A percentile compares a stretch with the other conserved stretches of the same genome.
phyloP scores from a whole-genome alignment of 2,113 vertebrate genomes.

The Macrotus californicus region DNA sequence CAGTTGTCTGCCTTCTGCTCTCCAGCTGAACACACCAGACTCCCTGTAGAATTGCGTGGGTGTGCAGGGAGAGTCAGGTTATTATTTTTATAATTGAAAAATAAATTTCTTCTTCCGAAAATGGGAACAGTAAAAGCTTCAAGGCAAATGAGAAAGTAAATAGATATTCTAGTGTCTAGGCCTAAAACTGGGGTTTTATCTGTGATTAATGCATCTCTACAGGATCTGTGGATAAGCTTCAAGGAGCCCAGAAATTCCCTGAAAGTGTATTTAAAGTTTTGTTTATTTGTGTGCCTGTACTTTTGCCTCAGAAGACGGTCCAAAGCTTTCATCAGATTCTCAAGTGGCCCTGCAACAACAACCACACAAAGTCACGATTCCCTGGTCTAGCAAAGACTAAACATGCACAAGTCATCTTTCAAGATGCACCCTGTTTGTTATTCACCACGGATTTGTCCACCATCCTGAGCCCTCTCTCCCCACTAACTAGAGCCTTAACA shows the following conservation, averaged over 20 bases:
- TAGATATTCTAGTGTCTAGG: background rate
- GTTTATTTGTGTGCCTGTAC: background rate
- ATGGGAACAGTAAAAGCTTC: background rate
- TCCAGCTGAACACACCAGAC: background rate
- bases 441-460: no score
- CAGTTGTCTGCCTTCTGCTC: background rate
- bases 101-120: conserved; percentile 32
- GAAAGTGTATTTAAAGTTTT: background rate
- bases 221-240: background rate
- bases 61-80: background rate
- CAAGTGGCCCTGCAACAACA: background rate
- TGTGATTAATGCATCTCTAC: background rate
- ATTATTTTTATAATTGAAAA: conserved; percentile 35
- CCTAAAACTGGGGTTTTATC: background rate
- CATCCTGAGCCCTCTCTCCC: background rate
- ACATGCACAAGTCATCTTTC: fast-evolving
- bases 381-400: background rate
- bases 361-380: background rate
- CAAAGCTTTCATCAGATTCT: background rate
- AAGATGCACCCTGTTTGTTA: background rate
- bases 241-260: background rate
- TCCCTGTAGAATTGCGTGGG: background rate
- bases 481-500: background rate
- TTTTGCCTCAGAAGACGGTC: background rate
- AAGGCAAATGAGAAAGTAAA: background rate